phyloP scores from a whole-genome alignment of 2,797 vertebrate genomes.

The Catamblyrhynchus diadema region DNA sequence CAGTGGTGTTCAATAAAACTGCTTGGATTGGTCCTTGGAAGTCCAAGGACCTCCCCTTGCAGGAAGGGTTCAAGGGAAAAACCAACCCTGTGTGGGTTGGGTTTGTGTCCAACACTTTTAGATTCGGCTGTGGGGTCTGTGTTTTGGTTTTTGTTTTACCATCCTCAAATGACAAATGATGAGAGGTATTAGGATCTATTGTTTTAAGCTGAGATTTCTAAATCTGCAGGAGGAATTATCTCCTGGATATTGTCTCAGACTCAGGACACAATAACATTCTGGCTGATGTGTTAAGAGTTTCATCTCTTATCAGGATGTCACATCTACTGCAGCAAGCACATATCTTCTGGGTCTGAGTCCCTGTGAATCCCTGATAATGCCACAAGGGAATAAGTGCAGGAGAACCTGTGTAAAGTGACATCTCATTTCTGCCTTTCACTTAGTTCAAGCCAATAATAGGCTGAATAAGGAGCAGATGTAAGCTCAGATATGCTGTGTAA shows the following conservation, averaged over 20 bases:
- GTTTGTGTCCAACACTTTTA: not conserved
- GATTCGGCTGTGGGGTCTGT: not conserved
- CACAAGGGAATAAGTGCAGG: not conserved
- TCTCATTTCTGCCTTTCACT: slow-evolving; percentile 36
- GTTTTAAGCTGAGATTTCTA: not conserved
- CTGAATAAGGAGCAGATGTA: slow-evolving; percentile 2
- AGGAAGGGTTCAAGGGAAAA: not conserved
- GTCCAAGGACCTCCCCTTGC: too few relatives aligned
- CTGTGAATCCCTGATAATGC: not conserved
- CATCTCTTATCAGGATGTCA: slow-evolving; percentile 4
- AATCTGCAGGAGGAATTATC: not conserved
- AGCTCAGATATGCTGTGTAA: slow-evolving; percentile 14
- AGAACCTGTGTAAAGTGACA: slow-evolving; percentile 26
- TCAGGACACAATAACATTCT: not conserved
- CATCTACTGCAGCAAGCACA: not conserved
- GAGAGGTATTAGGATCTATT: not conserved
- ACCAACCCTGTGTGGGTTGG: accelerated
- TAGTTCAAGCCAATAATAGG: slow-evolving; percentile 11
- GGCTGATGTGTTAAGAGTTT: not conserved
- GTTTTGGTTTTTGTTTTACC: not conserved
- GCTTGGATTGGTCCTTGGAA: not conserved
- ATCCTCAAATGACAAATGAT: not conserved
- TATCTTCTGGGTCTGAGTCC: not conserved
- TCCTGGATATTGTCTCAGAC: not conserved
- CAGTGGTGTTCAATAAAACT: not conserved